Conservation (phyloP, 2,797 vertebrate species). For the Lagodon rhomboides region DNA sequence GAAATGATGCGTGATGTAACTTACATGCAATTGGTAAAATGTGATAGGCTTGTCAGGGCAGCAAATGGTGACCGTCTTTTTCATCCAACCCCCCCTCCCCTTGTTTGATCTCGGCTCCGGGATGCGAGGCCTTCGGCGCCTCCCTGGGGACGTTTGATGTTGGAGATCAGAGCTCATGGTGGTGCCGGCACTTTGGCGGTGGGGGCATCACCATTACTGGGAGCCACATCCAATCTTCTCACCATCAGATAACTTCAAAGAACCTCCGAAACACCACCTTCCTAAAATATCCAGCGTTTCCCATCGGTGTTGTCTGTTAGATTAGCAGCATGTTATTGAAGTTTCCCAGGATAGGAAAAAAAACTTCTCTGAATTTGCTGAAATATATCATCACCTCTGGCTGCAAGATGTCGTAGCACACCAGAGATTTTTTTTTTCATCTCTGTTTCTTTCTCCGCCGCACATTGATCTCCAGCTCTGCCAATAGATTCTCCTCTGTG, state of each 20-base stretch:
- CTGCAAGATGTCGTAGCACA: conserved; percentile 43
- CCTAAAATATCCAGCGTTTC: conserved; percentile 59
- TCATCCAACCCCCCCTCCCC: conserved; percentile 34
- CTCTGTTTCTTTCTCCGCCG: conserved; percentile 39
- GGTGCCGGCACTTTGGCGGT: conserved; percentile 57
- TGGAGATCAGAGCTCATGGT: conserved; percentile 74
- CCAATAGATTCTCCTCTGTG: conserved; percentile 63
- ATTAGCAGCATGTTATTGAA: conserved; percentile 62
- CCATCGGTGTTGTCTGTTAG: conserved; percentile 56
- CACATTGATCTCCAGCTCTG: conserved; percentile 70
- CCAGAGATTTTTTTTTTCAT: conserved; percentile 40
- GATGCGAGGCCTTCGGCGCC: conserved; percentile 54
- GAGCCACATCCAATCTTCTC: conserved; percentile 68
- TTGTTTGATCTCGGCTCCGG: conserved; percentile 77
- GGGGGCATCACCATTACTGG: conserved; percentile 60
- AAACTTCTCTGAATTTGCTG: conserved; percentile 14
- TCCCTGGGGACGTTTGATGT: conserved; percentile 81
- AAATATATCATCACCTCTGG: conserved; percentile 60
- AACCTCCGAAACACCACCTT: conserved; percentile 60
- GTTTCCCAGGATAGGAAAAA: conserved; percentile 48
- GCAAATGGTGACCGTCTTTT: conserved; percentile 73
- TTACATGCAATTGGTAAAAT: conserved; percentile 62
- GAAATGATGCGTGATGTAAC: conserved; percentile 78
- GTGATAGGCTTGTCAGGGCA: conserved; percentile 53
- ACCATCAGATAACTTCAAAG: conserved; percentile 80